Percentiles rank a stretch among this genome's conserved stretches.
phyloP scores from a whole-genome alignment of 1,140 invertebrate species.

The Potamilus streckersoni region DNA sequence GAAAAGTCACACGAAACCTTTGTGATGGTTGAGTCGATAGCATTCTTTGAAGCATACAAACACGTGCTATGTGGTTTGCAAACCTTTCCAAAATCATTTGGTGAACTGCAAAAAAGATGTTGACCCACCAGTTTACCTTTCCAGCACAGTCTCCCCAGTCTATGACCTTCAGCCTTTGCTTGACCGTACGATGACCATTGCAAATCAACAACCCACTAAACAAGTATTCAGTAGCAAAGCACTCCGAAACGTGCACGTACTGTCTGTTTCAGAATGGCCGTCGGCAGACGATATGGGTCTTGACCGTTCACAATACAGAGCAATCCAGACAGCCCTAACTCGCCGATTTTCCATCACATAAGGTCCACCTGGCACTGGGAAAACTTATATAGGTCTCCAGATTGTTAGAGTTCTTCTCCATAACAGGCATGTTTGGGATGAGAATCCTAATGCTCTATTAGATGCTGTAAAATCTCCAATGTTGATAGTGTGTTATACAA shows the following conservation, averaged over 20 bases:
- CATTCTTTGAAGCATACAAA: constrained; percentile 70
- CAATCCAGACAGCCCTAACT: constrained; percentile 67
- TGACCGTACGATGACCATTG: constrained; percentile 30
- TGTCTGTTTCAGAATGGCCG: constrained; percentile 46
- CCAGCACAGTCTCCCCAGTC: background rate
- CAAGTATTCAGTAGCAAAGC: background rate
- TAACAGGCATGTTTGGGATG: constrained; percentile 55
- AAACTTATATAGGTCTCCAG: constrained; percentile 64
- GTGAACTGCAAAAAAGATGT: constrained; percentile 47
- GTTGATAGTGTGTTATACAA: constrained; percentile 85
- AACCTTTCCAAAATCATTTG: constrained; percentile 63
- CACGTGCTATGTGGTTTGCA: constrained; percentile 67
- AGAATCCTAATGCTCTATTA: constrained; percentile 58
- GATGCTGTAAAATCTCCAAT: constrained; percentile 70
- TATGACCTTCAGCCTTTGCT: constrained; percentile 49
- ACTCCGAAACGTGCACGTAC: constrained; percentile 28
- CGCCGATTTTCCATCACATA: constrained; percentile 78
- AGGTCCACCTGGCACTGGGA: constrained; percentile 67
- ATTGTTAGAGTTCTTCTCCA: constrained; percentile 62
- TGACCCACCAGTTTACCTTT: constrained; percentile 45
- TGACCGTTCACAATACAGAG: constrained; percentile 68
- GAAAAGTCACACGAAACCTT: constrained; percentile 28
- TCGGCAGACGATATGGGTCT: constrained; percentile 47
- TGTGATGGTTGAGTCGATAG: constrained; percentile 67
- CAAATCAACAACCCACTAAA: background rate